A percentile compares a stretch with the other conserved stretches of the same genome.
phyloP scores from a whole-genome alignment of 2,888 invertebrate species.

The Monopis laevigella region DNA sequence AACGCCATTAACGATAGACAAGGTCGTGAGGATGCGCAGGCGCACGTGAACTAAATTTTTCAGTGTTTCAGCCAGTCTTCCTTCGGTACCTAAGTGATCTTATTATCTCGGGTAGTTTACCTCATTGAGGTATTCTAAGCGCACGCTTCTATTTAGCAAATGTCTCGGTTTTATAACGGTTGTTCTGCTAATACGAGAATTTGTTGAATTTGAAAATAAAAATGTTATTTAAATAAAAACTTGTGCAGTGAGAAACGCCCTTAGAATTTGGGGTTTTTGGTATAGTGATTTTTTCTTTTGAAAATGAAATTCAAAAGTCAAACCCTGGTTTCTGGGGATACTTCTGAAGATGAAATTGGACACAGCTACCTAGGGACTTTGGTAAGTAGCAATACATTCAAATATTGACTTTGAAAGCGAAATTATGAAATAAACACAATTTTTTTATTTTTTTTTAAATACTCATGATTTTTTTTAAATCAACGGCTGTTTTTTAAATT shows the following conservation, averaged over 20 bases:
- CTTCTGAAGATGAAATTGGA: constrained; percentile 58
- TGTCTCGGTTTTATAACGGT: too few relatives aligned
- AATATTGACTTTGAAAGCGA: too few relatives aligned
- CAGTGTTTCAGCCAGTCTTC: too few relatives aligned
- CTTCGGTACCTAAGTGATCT: neutral
- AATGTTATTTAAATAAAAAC: neutral
- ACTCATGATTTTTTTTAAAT: too few relatives aligned
- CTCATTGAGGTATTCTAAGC: constrained; percentile 7
- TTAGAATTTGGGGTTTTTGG: neutral
- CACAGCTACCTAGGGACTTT: constrained; percentile 56
- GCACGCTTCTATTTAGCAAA: neutral
- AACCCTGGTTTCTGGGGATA: constrained; percentile 49
- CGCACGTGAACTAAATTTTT: too few relatives aligned
- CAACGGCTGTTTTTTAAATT: too few relatives aligned
- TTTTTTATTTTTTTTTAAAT: too few relatives aligned
- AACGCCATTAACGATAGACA: neutral
- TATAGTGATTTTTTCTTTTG: neutral
- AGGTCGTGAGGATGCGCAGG: neutral
- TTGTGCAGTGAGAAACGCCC: neutral
- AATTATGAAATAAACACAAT: too few relatives aligned
- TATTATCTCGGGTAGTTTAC: constrained; percentile 8
- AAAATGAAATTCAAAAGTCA: constrained; percentile 33
- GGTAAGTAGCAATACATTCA: too few relatives aligned
- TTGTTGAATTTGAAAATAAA: too few relatives aligned
- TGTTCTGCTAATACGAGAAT: too few relatives aligned